phyloP scores from a whole-genome alignment of 1,140 invertebrate genomes.

The Caenorhabditis remanei region DNA sequence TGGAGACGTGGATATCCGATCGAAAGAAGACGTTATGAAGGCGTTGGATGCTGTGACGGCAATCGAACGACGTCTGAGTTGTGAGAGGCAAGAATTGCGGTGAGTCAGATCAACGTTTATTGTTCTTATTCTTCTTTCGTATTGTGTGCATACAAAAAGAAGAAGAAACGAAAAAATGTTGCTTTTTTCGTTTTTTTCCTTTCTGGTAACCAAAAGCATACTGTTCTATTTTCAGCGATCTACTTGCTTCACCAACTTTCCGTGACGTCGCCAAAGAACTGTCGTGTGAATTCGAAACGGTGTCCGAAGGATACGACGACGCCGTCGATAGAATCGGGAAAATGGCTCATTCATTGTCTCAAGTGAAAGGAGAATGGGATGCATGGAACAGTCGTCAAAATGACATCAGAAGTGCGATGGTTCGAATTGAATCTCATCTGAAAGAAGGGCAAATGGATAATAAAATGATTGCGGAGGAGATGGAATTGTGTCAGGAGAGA shows the following conservation, averaged over 20 bases:
- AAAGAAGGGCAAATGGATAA: constrained; percentile 58
- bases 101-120: constrained; percentile 35
- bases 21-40: constrained; percentile 58
- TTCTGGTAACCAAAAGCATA: neutral
- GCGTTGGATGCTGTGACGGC: constrained; percentile 54
- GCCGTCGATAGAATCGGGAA: constrained; percentile 57
- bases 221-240: constrained; percentile 36
- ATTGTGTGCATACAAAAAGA: constrained; percentile 36
- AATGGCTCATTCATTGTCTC: constrained; percentile 34
- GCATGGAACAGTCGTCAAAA: constrained; percentile 45
- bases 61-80: constrained; percentile 49
- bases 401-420: constrained; percentile 55
- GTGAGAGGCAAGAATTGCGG: constrained; percentile 63
- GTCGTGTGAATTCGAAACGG: constrained; percentile 42
- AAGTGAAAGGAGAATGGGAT: constrained; percentile 59
- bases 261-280: constrained; percentile 43
- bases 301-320: constrained; percentile 62
- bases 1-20: constrained; percentile 52
- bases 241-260: constrained; percentile 46
- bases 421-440: constrained; percentile 41
- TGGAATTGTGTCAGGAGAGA: constrained; percentile 64
- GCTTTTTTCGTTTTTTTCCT: neutral
- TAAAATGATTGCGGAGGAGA: constrained; percentile 50
- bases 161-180: neutral
- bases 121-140: neutral